Evolutionary conservation across 2,797 vertebrate genomes (phyloP), one percentile per base, ranked within the genome.

Genomic region (Serranus cabrilla): DNA sequence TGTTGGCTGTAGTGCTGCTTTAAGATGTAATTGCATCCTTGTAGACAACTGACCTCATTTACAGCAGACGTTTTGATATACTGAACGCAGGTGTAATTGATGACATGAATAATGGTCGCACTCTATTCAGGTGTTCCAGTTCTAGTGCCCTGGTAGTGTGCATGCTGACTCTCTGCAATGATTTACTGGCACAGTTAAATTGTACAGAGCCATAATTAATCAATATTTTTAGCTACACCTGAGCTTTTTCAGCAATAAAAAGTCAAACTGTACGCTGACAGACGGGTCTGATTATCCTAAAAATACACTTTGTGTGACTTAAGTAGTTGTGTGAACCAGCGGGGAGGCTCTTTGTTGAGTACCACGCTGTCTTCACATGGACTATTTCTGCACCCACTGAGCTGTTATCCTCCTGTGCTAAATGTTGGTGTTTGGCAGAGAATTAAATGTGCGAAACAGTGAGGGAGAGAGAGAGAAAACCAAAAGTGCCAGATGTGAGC

Each of bases 401-500:
- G 79, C 67, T 68, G 58, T 73, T 85, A 55, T 75, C 64, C 62
- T 77, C 58, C 59, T 11, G 69, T 16, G 37, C 82, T 78, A 78
- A 85, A 79, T 82, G 76, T 86, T 81, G 42, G 31, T 76, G 66
- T 69, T 83, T 90, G 81, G 79, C 82, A 76, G 59, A 82, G 60
- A 74, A 76, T 82, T 52, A 83, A 87, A 84, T 61, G 47, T 16
- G 63, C 39, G 51, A 84, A 83, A 78, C 78, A 65, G 64, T 78
- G 64, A 39, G 58, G 63, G 74, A 60, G 39, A 40, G 39, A 40
- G 45, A 59, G 60, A 76, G 60, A 37, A 55, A 76, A 80, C 46
- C 21, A 14, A 49, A 80, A 82, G 83, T 68, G 80, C 84, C 89
- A 94, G 91, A 89, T 91, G 90, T 87, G 69, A 76, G 62, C 60